These are phyloP conservation scores for Melikaiella ostensackeni DNA, from an alignment of 2,888 invertebrate species.

Conservation along the genomic window DNA sequence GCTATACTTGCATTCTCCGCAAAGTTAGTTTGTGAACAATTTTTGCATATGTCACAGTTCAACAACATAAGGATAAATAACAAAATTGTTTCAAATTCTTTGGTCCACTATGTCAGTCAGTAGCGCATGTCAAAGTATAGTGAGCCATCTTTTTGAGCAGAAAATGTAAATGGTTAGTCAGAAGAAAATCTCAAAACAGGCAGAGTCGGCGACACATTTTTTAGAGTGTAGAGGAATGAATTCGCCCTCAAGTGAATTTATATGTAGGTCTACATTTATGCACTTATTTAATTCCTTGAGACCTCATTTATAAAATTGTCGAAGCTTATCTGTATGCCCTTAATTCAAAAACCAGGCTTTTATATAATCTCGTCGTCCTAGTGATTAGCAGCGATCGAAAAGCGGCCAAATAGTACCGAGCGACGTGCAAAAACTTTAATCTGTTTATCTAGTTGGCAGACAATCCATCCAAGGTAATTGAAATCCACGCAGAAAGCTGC, in stretches of 20 bases:
- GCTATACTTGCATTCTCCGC: not conserved
- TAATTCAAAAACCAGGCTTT: not conserved
- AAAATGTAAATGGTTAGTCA: no score
- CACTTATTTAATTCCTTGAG: no score
- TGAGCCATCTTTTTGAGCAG: no score
- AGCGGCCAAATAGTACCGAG: not conserved
- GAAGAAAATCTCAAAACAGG: no score
- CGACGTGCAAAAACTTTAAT: conserved; percentile 24
- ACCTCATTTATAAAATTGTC: not conserved
- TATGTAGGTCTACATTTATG: no score
- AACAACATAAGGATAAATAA: not conserved
- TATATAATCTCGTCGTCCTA: not conserved
- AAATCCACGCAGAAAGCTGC: conserved; percentile 48
- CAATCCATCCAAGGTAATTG: conserved; percentile 44
- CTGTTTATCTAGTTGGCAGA: conserved; percentile 16
- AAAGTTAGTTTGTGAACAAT: not conserved
- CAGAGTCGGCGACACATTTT: no score
- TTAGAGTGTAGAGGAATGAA: no score
- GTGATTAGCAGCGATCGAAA: not conserved
- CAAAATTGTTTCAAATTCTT: not conserved
- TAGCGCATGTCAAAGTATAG: no score
- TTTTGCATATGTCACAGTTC: not conserved
- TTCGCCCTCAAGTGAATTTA: no score
- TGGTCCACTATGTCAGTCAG: no score
- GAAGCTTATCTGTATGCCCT: not conserved